Percentiles rank a stretch among this genome's conserved stretches.
These are phyloP conservation scores for Gymnoscopelus microlampas DNA, from an alignment of 2,797 vertebrate genomes.

Conservation along the genomic window DNA sequence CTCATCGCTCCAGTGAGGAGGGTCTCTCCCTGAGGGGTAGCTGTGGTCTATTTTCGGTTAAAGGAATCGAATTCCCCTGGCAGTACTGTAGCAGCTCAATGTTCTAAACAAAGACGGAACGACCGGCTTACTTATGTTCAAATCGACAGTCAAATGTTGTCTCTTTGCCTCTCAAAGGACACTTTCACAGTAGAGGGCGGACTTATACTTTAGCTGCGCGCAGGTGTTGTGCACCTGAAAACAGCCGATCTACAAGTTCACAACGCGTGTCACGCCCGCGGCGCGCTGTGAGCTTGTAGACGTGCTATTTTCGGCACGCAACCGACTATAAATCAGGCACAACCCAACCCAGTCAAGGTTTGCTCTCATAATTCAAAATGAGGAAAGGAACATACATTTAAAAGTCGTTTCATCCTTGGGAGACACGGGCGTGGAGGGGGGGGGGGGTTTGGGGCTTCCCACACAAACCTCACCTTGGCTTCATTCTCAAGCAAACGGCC, in stretches of 20 bases:
- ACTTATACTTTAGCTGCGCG: too few relatives aligned
- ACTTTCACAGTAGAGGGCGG: conserved; percentile 36
- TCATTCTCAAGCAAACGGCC: conserved; percentile 50
- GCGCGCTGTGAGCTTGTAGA: too few relatives aligned
- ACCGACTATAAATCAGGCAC: not conserved
- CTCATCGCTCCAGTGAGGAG: not conserved
- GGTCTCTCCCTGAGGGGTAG: conserved; percentile 41
- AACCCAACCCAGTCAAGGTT: not conserved
- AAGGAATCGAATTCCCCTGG: conserved; percentile 68
- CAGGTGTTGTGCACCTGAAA: too few relatives aligned
- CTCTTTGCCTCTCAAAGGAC: conserved; percentile 38
- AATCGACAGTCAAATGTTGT: conserved; percentile 58
- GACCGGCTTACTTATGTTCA: conserved; percentile 36
- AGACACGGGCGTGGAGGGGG: conserved; percentile 42
- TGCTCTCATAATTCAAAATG: conserved; percentile 40
- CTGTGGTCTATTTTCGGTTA: conserved; percentile 65
- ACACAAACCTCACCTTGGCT: conserved; percentile 68
- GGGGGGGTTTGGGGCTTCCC: conserved; percentile 46
- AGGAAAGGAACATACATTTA: conserved; percentile 54
- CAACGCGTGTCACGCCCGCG: too few relatives aligned
- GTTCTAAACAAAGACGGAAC: conserved; percentile 62
- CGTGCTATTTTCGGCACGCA: too few relatives aligned
- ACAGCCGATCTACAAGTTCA: too few relatives aligned
- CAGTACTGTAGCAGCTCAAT: conserved; percentile 60
- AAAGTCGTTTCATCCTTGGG: conserved; percentile 54